A percentile compares a stretch with the other conserved stretches of the same genome.
Evolutionary conservation across 1,140 invertebrate genomes (phyloP).

Genomic region (Monomorium pharaonis): DNA sequence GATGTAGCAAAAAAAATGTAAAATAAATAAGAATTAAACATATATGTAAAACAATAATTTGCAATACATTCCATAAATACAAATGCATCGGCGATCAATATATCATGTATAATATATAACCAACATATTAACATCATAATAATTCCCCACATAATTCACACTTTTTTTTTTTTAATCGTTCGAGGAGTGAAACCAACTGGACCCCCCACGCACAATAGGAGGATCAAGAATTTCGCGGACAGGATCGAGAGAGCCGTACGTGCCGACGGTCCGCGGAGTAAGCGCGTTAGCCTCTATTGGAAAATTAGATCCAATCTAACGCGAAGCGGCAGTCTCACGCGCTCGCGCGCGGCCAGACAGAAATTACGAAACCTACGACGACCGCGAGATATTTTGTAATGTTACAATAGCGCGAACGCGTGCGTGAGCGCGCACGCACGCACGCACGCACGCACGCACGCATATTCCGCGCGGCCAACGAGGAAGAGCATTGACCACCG

Average conservation of each 20-base stretch:
- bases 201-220: neutral
- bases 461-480: constrained; percentile 44
- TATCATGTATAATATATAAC: neutral
- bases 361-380: constrained; percentile 71
- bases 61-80: neutral
- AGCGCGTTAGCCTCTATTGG: constrained; percentile 63
- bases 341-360: constrained; percentile 68
- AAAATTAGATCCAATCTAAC: constrained; percentile 76
- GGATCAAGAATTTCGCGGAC: constrained; percentile 3
- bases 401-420: constrained; percentile 58
- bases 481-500: constrained; percentile 71
- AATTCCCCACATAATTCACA: neutral
- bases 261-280: constrained; percentile 5
- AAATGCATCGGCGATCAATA: neutral
- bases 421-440: constrained; percentile 1
- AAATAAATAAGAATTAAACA: neutral
- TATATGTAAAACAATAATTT: neutral
- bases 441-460: neutral
- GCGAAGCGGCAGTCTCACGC: constrained; percentile 67
- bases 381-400: constrained; percentile 55
- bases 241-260: neutral
- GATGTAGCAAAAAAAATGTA: neutral
- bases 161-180: neutral
- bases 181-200: neutral
- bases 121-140: no score